Percentiles rank a stretch among this genome's conserved stretches.
Conservation (phyloP, 2,797 vertebrate species). For the Epinephelus malabaricus region DNA sequence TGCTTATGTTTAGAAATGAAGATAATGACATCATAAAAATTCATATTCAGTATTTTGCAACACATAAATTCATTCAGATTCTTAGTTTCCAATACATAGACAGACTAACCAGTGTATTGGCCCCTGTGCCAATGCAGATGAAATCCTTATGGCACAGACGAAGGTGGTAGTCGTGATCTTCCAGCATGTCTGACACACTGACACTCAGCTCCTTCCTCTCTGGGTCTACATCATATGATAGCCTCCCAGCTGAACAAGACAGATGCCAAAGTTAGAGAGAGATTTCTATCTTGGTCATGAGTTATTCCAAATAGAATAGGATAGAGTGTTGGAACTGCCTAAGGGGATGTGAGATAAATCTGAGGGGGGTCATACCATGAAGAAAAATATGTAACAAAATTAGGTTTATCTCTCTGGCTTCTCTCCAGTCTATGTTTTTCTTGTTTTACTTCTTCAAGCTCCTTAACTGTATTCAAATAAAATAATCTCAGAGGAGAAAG, state of each 20-base stretch:
- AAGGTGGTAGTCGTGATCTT: slow-evolving; percentile 84
- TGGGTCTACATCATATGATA: slow-evolving; percentile 84
- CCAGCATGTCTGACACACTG: slow-evolving; percentile 81
- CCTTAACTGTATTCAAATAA: neutral
- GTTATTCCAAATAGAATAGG: too few species aligned
- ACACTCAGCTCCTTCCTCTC: slow-evolving; percentile 84
- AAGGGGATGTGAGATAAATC: neutral
- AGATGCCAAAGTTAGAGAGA: neutral
- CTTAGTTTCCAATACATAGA: neutral
- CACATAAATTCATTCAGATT: neutral
- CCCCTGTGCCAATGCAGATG: slow-evolving; percentile 84
- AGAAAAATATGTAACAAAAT: neutral
- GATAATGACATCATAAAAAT: neutral
- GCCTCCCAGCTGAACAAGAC: slow-evolving; percentile 82
- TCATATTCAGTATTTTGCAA: neutral
- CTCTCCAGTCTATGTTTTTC: neutral
- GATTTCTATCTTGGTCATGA: neutral
- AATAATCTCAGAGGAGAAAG: neutral
- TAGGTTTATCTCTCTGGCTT: neutral
- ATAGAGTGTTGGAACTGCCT: neutral
- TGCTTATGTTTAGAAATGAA: neutral
- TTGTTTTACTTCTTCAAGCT: neutral
- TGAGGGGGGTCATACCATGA: neutral
- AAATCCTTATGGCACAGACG: slow-evolving; percentile 90
- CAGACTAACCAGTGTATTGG: slow-evolving; percentile 83